Evolutionary conservation across 2,113 vertebrate species (phyloP).

Genomic region (Turdus rufiventris): DNA sequence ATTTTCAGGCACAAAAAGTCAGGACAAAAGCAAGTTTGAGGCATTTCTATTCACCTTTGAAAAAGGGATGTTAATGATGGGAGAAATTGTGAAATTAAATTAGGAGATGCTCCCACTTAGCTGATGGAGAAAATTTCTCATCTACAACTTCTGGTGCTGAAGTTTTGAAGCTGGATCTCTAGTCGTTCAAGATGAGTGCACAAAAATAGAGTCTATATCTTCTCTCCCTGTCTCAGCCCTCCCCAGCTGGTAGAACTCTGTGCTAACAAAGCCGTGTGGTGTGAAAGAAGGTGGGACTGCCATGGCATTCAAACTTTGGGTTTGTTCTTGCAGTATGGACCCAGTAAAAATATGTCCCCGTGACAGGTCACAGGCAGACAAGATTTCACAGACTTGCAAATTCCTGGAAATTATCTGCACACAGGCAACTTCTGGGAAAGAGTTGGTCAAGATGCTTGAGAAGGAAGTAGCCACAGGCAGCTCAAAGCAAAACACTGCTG

Average conservation of each 20-base stretch:
- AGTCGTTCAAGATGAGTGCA: neutral
- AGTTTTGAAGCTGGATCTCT: neutral
- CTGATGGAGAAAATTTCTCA: neutral
- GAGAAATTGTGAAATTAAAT: neutral
- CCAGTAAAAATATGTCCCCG: neutral
- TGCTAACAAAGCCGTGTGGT: rapidly evolving
- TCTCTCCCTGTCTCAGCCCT: neutral
- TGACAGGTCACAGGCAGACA: neutral
- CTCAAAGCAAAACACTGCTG: neutral
- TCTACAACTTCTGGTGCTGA: neutral
- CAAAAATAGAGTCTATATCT: neutral
- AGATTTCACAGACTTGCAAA: neutral
- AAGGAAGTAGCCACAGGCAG: neutral
- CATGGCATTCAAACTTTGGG: neutral
- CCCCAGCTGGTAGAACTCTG: neutral
- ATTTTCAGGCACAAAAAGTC: neutral
- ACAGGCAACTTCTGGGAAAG: neutral
- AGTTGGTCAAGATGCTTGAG: neutral
- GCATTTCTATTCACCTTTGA: rapidly evolving
- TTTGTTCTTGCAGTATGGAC: neutral
- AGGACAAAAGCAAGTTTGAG: neutral
- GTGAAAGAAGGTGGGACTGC: neutral
- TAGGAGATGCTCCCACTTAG: neutral
- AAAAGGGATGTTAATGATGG: neutral
- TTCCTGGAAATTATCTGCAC: neutral